Evolutionary conservation across 2,797 vertebrate genomes (phyloP).

Genomic region (Iguana delicatissima): DNA sequence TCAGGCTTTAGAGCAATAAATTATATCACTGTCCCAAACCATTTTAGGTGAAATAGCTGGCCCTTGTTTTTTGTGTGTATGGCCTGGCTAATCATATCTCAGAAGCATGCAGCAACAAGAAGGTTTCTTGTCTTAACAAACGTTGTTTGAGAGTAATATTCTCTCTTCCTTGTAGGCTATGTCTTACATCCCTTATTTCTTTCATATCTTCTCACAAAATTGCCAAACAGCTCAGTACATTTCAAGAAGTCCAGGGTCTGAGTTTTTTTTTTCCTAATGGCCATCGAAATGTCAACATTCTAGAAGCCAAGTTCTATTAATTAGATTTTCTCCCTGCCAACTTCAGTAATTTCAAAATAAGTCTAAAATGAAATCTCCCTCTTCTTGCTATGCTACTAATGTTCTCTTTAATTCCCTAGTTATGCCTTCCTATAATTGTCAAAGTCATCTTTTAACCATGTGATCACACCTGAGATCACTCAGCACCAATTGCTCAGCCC

Average conservation of each 20-base stretch:
- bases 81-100: accelerated
- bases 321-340: not conserved
- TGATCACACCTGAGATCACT: not conserved
- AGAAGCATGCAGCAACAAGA: not conserved
- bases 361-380: not conserved
- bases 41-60: not conserved
- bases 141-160: not conserved
- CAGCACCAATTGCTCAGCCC: not conserved
- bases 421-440: not conserved
- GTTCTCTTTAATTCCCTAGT: not conserved
- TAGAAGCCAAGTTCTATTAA: not conserved
- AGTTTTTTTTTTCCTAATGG: not conserved
- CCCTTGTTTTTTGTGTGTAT: not conserved
- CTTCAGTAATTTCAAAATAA: not conserved
- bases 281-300: not conserved
- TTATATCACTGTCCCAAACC: not conserved
- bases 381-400: not conserved
- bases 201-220: not conserved
- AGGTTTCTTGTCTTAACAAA: not conserved
- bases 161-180: not conserved
- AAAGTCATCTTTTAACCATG: not conserved
- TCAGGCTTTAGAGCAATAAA: not conserved
- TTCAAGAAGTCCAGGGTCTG: not conserved
- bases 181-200: no score
- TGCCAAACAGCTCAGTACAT: not conserved